A percentile compares a stretch with the other conserved stretches of the same genome.
phyloP scores from a whole-genome alignment of 2,113 vertebrate genomes.

The Chaenogobius annularis region DNA sequence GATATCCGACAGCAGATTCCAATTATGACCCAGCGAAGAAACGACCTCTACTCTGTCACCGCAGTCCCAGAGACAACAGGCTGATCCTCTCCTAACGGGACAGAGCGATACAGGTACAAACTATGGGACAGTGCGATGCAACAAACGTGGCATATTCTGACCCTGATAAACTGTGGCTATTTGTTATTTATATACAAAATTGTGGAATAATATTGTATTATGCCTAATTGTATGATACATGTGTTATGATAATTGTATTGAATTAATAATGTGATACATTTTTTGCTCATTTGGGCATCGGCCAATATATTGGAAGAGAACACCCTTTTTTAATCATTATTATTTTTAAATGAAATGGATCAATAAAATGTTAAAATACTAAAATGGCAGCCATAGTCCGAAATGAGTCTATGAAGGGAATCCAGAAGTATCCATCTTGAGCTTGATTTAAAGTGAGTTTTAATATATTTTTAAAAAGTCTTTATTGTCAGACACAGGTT shows the following conservation, averaged over 20 bases:
- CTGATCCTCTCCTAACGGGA: constrained; percentile 1
- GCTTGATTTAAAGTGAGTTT: neutral
- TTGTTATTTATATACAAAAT: neutral
- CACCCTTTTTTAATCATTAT: no score
- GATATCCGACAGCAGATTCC: constrained; percentile 94
- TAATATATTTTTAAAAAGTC: neutral
- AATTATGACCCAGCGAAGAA: constrained; percentile 84
- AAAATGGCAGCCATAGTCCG: neutral
- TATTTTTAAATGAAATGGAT: no score
- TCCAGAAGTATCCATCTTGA: neutral
- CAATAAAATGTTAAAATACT: neutral
- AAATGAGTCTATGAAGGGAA: neutral
- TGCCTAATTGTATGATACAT: neutral
- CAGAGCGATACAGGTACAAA: neutral
- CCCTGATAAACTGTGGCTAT: neutral
- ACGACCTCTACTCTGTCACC: constrained; percentile 85
- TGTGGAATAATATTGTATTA: neutral
- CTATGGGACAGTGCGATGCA: neutral
- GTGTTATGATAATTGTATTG: neutral
- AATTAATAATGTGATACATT: neutral
- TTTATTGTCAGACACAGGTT: constrained; percentile 38
- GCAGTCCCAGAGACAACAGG: constrained; percentile 37
- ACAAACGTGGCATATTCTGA: neutral
- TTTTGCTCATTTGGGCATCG: neutral
- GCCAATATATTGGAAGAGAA: neutral